Conservation (phyloP, 2,113 vertebrate species). For the Archilochus colubris region DNA sequence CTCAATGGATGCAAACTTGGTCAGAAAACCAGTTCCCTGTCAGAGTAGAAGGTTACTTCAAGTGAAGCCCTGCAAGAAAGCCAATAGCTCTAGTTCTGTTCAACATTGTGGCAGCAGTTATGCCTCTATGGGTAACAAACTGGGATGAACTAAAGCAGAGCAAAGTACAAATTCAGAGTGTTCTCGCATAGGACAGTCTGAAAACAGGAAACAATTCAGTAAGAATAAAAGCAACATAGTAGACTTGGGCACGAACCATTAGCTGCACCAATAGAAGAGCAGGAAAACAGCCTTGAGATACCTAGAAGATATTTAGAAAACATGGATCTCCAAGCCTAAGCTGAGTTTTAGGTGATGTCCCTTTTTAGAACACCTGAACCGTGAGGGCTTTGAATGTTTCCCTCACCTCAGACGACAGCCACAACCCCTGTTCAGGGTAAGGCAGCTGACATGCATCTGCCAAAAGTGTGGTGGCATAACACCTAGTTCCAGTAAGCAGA, state of each 20-base stretch:
- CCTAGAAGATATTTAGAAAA: neutral
- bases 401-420: neutral
- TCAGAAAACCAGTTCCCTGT: neutral
- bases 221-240: neutral
- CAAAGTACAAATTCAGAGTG: neutral
- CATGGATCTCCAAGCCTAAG: neutral
- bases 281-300: neutral
- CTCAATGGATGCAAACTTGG: neutral
- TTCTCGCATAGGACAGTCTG: neutral
- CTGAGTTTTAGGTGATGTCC: neutral
- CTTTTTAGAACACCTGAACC: neutral
- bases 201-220: neutral
- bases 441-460: neutral
- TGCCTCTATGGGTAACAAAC: neutral
- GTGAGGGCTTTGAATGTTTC: neutral
- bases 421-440: neutral
- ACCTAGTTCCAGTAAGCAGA: neutral
- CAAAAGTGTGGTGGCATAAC: fast-evolving
- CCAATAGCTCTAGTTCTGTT: neutral
- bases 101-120: fast-evolving
- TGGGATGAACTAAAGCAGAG: neutral
- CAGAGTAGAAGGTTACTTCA: neutral
- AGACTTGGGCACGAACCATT: neutral
- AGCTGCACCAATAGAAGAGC: neutral
- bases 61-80: neutral